Percentiles rank a stretch among this genome's conserved stretches.
These are phyloP conservation scores for Pachycephala philippinensis DNA, from an alignment of 2,113 vertebrate species.

Conservation along the genomic window DNA sequence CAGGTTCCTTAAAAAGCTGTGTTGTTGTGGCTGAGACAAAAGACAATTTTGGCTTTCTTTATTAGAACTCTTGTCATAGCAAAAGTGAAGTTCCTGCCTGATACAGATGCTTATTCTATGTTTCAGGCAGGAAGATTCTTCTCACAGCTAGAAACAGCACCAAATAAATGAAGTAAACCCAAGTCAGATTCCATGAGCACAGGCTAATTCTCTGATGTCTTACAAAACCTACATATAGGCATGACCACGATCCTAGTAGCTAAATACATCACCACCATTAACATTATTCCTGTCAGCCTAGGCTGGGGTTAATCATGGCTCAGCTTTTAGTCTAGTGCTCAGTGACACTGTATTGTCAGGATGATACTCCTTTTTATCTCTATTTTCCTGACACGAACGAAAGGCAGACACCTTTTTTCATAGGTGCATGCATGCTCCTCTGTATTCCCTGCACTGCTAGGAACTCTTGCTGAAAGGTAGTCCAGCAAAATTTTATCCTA, in stretches of 20 bases:
- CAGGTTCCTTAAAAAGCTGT: background rate
- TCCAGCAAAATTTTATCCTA: background rate
- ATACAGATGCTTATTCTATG: background rate
- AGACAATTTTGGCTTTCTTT: background rate
- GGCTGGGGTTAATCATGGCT: background rate
- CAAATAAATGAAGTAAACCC: background rate
- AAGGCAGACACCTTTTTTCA: background rate
- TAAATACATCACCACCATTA: background rate
- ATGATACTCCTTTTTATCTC: background rate
- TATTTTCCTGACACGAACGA: background rate
- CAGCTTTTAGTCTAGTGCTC: background rate
- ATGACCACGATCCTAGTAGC: background rate
- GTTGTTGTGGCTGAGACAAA: background rate
- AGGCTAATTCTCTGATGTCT: background rate
- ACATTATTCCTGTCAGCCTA: background rate
- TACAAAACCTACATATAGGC: background rate
- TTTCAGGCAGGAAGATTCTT: background rate
- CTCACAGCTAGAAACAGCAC: background rate
- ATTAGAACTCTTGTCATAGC: background rate
- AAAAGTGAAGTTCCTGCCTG: background rate
- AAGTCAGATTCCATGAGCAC: background rate
- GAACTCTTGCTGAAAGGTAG: background rate
- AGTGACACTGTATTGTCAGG: background rate
- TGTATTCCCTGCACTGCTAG: background rate
- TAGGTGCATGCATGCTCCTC: background rate